phyloP scores from a whole-genome alignment of 2,797 vertebrate species.

The Chrosomus eos region DNA sequence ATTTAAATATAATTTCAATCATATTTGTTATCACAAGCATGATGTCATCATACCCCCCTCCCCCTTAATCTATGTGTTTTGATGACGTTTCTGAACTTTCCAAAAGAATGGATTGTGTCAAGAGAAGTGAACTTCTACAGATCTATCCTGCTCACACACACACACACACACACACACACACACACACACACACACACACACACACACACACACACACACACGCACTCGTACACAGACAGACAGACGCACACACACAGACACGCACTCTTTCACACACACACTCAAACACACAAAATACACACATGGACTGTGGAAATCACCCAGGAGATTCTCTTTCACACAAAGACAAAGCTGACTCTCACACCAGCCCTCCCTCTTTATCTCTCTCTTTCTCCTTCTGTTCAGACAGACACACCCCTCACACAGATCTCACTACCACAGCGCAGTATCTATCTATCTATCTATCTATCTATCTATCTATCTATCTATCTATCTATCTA shows the following conservation, averaged over 20 bases:
- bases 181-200: too few relatives aligned
- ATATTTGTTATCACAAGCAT: neutral
- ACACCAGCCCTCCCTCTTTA: neutral
- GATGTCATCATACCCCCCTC: neutral
- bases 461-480: neutral
- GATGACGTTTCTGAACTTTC: neutral
- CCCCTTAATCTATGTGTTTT: neutral
- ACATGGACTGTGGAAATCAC: neutral
- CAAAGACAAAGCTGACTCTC: neutral
- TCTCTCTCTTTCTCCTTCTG: neutral
- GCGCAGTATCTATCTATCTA: neutral
- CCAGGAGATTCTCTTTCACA: constrained; percentile 10
- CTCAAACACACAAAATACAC: neutral
- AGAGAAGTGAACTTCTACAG: neutral
- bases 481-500: neutral
- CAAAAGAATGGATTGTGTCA: neutral
- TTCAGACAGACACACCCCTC: neutral
- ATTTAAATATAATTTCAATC: neutral
- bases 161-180: too few relatives aligned
- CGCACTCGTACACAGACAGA: too few relatives aligned
- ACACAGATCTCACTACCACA: neutral
- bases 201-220: neutral
- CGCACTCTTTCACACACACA: too few relatives aligned
- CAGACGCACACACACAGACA: too few relatives aligned
- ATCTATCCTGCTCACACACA: neutral